Evolutionary conservation across 2,797 vertebrate genomes (phyloP), one percentile per base, ranked within the genome.

Genomic region (Rousettus madagascariensis): DNA sequence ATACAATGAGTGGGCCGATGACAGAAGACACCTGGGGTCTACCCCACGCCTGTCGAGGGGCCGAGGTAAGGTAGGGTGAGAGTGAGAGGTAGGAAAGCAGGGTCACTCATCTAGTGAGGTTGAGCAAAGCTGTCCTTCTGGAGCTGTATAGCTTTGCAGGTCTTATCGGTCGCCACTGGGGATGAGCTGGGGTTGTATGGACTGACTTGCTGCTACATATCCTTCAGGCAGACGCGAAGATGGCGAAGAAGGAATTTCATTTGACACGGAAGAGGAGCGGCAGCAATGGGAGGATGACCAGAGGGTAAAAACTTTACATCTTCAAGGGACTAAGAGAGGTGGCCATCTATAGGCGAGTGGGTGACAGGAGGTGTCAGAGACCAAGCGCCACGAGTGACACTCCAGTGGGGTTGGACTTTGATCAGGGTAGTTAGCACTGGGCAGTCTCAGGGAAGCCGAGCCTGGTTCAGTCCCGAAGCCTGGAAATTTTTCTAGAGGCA

Each of bases 1-100:
- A 95, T 99, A 99, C 97, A 99, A 99, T 0, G 99, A 99, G 66
- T 99, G 99, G 99, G 99, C 99, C 13, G 99, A 99, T n/a, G 99
- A 99, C 97, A 98, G 99, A 86, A 99, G 98, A 86, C 99, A 99
- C 96, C 97, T 99, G 84, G 99, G 99, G 2, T 98, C 99, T 19
- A 99, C 99, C 0, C 99, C 99, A 0, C 99, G 99, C 53, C 98
- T 99, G 72, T 99, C 99, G 69, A 99, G 99, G 97, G 99, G 99
- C 69, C 99, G 99, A 99, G 99, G 99, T 99, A 95, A 95, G 68
- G 36, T 5, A 6, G 53, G 6, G 8, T n/a, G 24, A n/a, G 28
- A 13, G 5, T 0, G 3, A 28, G 41, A 6, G 2, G 2, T 8
- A 68, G 87, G 19, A 12, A 3, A 4, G 59, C 4, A 4, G 51